A percentile compares a stretch with the other conserved stretches of the same genome.
These are phyloP conservation scores for Prinia subflava DNA, from an alignment of 2,113 vertebrate genomes.

Conservation along the genomic window DNA sequence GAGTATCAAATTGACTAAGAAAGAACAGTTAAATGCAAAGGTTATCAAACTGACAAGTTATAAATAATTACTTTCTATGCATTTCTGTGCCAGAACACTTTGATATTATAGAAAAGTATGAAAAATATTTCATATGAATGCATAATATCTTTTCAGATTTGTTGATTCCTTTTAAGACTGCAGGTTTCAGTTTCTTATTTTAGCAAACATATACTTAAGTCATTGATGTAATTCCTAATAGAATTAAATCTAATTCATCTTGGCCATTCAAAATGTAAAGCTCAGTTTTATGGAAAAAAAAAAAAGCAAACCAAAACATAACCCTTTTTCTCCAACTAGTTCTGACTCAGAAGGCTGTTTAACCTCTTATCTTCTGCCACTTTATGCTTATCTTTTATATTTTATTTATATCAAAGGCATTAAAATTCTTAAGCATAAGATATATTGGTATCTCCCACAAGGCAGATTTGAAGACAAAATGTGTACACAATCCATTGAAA, in stretches of 20 bases:
- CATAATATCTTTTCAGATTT: background rate
- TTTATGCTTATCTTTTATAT: background rate
- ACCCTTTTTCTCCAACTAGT: background rate
- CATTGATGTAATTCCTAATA: background rate
- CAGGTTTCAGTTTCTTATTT: background rate
- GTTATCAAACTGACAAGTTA: background rate
- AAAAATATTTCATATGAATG: background rate
- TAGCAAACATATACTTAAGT: background rate
- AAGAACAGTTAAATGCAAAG: background rate
- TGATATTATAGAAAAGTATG: background rate
- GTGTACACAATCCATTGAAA: background rate
- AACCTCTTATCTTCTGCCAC: background rate
- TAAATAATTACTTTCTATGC: background rate
- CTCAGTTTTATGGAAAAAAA: background rate
- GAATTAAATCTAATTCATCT: background rate
- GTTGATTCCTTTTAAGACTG: background rate
- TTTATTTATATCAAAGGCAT: background rate
- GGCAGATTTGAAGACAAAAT: background rate
- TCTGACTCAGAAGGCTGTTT: background rate
- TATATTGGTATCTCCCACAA: background rate
- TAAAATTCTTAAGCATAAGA: background rate
- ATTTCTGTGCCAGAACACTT: background rate
- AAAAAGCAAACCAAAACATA: background rate
- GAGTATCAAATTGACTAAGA: background rate
- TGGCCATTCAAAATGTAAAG: background rate